These are phyloP conservation scores for Digitonthophagus gazella DNA, from an alignment of 2,888 invertebrate genomes.

Conservation along the genomic window DNA sequence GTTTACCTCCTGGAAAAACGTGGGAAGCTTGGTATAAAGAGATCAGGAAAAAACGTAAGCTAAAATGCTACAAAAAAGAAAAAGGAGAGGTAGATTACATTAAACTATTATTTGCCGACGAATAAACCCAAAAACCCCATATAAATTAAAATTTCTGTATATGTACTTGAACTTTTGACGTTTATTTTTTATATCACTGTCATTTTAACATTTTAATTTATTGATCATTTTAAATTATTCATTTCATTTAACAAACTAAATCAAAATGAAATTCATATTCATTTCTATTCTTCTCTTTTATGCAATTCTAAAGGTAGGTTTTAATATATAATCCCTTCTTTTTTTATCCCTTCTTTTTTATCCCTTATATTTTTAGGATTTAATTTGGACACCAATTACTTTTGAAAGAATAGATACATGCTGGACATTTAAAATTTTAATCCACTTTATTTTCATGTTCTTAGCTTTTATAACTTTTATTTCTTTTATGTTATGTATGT, in stretches of 20 bases:
- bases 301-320: neutral
- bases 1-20: slow-evolving; percentile 36
- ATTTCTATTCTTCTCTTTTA: neutral
- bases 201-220: neutral
- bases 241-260: neutral
- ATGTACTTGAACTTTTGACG: neutral
- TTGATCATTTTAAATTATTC: neutral
- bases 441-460: neutral
- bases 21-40: slow-evolving; percentile 35
- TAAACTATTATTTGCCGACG: slow-evolving; percentile 1
- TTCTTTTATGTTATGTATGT: neutral
- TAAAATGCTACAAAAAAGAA: slow-evolving; percentile 29
- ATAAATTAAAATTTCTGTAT: neutral
- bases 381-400: neutral
- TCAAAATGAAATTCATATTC: neutral
- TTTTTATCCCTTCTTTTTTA: neutral
- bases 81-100: slow-evolving; percentile 5
- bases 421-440: neutral
- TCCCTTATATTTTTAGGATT: neutral
- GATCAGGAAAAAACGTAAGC: slow-evolving; percentile 37
- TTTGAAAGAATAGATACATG: neutral
- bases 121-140: neutral
- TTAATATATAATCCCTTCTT: neutral
- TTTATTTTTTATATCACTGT: neutral
- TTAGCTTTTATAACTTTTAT: neutral